Evolutionary conservation across 2,113 vertebrate species (phyloP).

Genomic region (Parus major): DNA sequence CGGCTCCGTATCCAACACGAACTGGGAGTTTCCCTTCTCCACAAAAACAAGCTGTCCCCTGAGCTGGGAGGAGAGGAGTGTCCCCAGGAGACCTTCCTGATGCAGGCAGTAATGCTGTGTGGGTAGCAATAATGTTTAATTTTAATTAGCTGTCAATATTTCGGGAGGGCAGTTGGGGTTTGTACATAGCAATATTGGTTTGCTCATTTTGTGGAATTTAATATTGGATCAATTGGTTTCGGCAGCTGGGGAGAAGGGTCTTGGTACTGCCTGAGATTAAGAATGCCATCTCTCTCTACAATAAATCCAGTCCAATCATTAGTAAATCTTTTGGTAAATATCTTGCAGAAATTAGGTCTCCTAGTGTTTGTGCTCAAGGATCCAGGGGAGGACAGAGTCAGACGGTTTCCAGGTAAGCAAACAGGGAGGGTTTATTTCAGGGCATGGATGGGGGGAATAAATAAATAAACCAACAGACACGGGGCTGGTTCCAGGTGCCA

Average conservation of each 20-base stretch:
- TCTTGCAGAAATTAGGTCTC: slow-evolving; percentile 24
- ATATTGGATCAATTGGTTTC: not conserved
- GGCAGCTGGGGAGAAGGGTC: not conserved
- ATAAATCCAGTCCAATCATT: slow-evolving; percentile 46
- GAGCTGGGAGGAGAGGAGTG: not conserved
- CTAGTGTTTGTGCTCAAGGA: not conserved
- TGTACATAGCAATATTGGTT: not conserved
- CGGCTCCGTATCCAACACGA: accelerated
- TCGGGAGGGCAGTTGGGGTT: not conserved
- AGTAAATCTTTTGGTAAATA: slow-evolving; percentile 54
- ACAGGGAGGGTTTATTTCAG: not conserved
- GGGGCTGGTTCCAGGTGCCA: not conserved
- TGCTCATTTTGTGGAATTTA: slow-evolving; percentile 2
- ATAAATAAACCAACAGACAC: not conserved
- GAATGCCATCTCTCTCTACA: not conserved
- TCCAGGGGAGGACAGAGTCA: not conserved
- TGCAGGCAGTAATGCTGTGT: not conserved
- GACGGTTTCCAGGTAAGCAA: not conserved
- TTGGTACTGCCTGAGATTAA: not conserved
- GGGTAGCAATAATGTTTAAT: not conserved
- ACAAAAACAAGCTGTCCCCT: accelerated
- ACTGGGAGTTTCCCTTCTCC: not conserved
- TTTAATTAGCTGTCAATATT: slow-evolving; percentile 16
- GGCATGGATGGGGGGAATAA: not conserved
- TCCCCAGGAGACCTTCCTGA: not conserved